Percentiles rank a stretch among this genome's conserved stretches.
These are phyloP conservation scores for Anastrepha obliqua DNA, from an alignment of 1,140 invertebrate species.

Conservation along the genomic window DNA sequence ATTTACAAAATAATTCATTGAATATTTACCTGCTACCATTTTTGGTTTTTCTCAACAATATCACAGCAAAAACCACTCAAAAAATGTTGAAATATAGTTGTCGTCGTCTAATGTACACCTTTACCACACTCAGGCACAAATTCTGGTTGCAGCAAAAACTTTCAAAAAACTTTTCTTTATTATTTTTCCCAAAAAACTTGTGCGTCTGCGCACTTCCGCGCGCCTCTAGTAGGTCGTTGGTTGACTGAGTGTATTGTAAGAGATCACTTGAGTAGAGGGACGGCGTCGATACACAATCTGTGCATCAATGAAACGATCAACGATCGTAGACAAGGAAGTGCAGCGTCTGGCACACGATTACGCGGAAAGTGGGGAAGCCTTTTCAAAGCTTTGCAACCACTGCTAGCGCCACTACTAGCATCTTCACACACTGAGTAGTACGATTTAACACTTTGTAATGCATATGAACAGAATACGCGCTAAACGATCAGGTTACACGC, in stretches of 20 bases:
- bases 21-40: slow-evolving; percentile 36
- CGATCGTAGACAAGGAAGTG: slow-evolving; percentile 10
- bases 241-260: neutral
- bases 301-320: neutral
- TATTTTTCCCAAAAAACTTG: too few relatives aligned
- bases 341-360: neutral
- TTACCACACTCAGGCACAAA: neutral
- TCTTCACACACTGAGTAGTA: slow-evolving; percentile 2
- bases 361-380: slow-evolving; percentile 20
- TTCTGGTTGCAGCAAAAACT: too few relatives aligned
- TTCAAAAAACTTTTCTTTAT: too few relatives aligned
- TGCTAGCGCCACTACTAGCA: slow-evolving; percentile 14
- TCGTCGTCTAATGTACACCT: too few relatives aligned
- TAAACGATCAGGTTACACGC: slow-evolving; percentile 3
- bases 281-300: neutral
- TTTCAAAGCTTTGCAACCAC: slow-evolving; percentile 32
- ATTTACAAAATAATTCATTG: too few relatives aligned
- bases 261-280: neutral
- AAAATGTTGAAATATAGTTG: neutral
- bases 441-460: neutral
- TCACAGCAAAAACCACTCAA: neutral
- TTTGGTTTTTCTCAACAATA: neutral
- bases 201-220: neutral
- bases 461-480: neutral
- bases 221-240: neutral